A percentile compares a stretch with the other conserved stretches of the same genome.
These are phyloP conservation scores for Cynaeus angustus DNA, from an alignment of 2,888 invertebrate species.

Conservation along the genomic window DNA sequence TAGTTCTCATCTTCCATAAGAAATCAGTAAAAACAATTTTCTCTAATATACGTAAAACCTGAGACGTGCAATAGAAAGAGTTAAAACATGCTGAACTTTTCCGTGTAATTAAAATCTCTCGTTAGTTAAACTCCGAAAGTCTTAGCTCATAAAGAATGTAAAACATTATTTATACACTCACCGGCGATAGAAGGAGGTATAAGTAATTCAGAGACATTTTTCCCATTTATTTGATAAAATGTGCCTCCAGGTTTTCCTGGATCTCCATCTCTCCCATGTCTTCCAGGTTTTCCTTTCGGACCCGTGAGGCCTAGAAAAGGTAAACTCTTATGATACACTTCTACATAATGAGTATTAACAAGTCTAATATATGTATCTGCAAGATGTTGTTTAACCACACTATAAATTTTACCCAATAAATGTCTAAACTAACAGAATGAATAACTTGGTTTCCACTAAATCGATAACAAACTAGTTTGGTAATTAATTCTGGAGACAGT, in stretches of 20 bases:
- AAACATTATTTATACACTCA: constrained; percentile 58
- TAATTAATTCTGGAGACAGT: too few species aligned
- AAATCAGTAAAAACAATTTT: too few species aligned
- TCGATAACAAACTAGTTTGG: too few species aligned
- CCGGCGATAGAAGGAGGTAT: constrained; percentile 91
- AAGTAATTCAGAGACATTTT: constrained; percentile 80
- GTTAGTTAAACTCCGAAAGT: too few species aligned
- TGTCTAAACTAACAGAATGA: background rate
- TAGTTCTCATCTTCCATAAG: too few species aligned
- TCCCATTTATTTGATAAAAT: constrained; percentile 80
- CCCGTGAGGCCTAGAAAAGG: constrained; percentile 75
- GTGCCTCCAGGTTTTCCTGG: constrained; percentile 88
- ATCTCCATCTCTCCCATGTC: constrained; percentile 82
- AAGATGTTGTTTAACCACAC: background rate
- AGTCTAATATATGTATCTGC: too few species aligned
- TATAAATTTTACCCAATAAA: background rate
- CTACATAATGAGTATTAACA: too few species aligned
- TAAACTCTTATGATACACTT: background rate
- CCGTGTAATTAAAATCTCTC: too few species aligned
- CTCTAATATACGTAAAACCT: too few species aligned
- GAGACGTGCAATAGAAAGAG: too few species aligned
- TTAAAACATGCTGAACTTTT: too few species aligned
- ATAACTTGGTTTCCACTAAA: too few species aligned
- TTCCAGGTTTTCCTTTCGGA: constrained; percentile 83
- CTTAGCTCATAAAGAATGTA: background rate